Evolutionary conservation across 2,113 vertebrate genomes (phyloP).

Genomic region (Epinephelus cyanopodus): DNA sequence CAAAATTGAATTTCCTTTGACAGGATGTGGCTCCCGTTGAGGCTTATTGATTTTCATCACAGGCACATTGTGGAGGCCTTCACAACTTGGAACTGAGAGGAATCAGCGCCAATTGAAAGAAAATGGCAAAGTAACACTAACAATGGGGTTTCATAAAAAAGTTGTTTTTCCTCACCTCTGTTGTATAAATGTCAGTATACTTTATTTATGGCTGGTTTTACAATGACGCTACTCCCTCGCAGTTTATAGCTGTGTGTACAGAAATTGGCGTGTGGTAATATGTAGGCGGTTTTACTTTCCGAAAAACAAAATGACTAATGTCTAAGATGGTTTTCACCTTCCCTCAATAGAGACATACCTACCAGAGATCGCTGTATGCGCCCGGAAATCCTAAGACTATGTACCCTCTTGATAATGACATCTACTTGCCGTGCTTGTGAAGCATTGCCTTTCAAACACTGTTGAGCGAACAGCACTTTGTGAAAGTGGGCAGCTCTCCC

Average conservation of each 20-base stretch:
- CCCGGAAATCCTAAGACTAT: conserved; percentile 66
- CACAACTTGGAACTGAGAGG: conserved; percentile 79
- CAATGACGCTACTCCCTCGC: conserved; percentile 26
- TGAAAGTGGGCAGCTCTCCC: conserved; percentile 83
- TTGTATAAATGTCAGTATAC: conserved; percentile 74
- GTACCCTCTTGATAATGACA: conserved; percentile 81
- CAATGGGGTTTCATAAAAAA: conserved; percentile 75
- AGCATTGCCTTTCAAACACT: conserved; percentile 82
- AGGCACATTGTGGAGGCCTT: conserved; percentile 84
- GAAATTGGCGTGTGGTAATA: conserved; percentile 29
- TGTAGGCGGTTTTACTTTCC: conserved; percentile 6
- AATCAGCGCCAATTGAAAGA: conserved; percentile 81
- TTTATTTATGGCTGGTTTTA: conserved; percentile 65
- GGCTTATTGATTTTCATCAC: conserved; percentile 86
- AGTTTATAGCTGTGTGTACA: conserved; percentile 23
- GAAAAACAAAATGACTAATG: conserved; percentile 18
- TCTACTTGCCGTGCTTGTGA: conserved; percentile 80
- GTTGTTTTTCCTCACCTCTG: conserved; percentile 63
- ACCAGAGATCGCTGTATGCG: conserved; percentile 35
- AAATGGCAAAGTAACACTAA: conserved; percentile 80
- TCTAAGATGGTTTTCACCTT: conserved; percentile 33
- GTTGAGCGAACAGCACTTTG: conserved; percentile 84
- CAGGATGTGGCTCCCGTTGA: conserved; percentile 84
- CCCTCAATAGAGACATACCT: conserved; percentile 23
- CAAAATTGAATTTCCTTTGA: conserved; percentile 87